phyloP scores from a whole-genome alignment of 1,140 invertebrate genomes.

The Leptinotarsa lineolata region DNA sequence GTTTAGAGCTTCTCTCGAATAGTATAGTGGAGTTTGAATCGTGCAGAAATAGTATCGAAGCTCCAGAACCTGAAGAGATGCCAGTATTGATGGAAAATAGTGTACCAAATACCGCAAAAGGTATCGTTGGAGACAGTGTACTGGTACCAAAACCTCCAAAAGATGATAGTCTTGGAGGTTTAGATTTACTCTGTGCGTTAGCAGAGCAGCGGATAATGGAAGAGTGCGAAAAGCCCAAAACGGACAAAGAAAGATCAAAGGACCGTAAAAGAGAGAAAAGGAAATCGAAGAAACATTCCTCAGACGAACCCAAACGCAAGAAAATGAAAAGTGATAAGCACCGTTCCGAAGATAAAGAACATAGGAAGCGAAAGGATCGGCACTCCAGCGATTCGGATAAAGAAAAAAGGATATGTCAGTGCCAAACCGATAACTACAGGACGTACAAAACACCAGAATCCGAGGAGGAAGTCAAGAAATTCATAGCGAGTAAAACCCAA shows the following conservation, averaged over 20 bases:
- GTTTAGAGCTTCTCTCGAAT: conserved; percentile 78
- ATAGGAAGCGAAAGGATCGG: conserved; percentile 30
- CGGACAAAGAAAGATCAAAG: conserved; percentile 34
- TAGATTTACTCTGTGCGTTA: conserved; percentile 80
- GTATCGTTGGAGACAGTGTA: conserved; percentile 35
- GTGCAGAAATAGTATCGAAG: conserved; percentile 44
- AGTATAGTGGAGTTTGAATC: conserved; percentile 76
- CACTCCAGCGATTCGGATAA: conserved; percentile 27
- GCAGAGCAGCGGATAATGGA: conserved; percentile 84
- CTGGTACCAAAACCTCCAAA: conserved; percentile 45
- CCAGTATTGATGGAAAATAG: conserved; percentile 16
- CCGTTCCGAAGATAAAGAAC: conserved; percentile 35
- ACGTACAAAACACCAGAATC: conserved; percentile 57
- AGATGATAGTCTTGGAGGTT: conserved; percentile 66
- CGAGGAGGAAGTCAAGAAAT: conserved; percentile 58
- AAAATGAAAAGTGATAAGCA: conserved; percentile 44
- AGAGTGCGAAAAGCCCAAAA: conserved; percentile 61
- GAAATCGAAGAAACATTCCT: conserved; percentile 46
- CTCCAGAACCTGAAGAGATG: conserved; percentile 34
- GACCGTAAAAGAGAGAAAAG: conserved; percentile 43
- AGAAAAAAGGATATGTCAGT: conserved; percentile 33
- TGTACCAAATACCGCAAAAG: conserved; percentile 30
- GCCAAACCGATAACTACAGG: conserved; percentile 40
- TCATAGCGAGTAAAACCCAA: conserved; percentile 54
- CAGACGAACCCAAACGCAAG: conserved; percentile 46